phyloP scores from a whole-genome alignment of 1,140 invertebrate genomes.

The Calliphora vicina region DNA sequence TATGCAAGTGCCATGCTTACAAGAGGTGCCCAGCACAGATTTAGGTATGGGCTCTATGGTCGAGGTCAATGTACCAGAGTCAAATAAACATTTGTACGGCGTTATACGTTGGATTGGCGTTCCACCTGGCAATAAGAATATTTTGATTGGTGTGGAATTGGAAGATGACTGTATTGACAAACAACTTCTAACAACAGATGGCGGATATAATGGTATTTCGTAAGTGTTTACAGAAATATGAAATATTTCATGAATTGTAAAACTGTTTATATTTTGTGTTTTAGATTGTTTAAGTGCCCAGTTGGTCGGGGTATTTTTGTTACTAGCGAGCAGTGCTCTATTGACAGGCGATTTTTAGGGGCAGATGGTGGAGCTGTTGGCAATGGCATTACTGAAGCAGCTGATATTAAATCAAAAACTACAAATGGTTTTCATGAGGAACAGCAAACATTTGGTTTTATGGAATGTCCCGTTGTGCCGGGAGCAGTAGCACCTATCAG shows the following conservation, averaged over 20 bases:
- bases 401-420: slow-evolving; percentile 20
- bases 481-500: slow-evolving; percentile 82
- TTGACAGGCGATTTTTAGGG: slow-evolving; percentile 80
- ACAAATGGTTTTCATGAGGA: slow-evolving; percentile 38
- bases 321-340: slow-evolving; percentile 76
- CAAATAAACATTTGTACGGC: slow-evolving; percentile 70
- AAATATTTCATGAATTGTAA: slow-evolving; percentile 5
- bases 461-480: slow-evolving; percentile 78
- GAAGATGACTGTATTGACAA: slow-evolving; percentile 76
- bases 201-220: slow-evolving; percentile 72
- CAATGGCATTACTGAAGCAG: slow-evolving; percentile 36
- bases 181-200: slow-evolving; percentile 74
- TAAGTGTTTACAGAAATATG: slow-evolving; percentile 41
- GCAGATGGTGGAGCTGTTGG: slow-evolving; percentile 49
- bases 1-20: slow-evolving; percentile 37
- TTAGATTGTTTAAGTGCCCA: slow-evolving; percentile 47
- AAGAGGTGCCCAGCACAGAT: slow-evolving; percentile 61
- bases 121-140: slow-evolving; percentile 49
- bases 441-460: slow-evolving; percentile 60
- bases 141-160: slow-evolving; percentile 70
- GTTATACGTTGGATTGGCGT: slow-evolving; percentile 88
- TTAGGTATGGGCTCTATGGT: slow-evolving; percentile 79
- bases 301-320: slow-evolving; percentile 77
- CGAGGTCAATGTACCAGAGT: slow-evolving; percentile 68
- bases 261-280: background rate